Percentiles rank a stretch among this genome's conserved stretches.
Evolutionary conservation across 2,113 vertebrate species (phyloP).

Genomic region (Saguinus imperator): DNA sequence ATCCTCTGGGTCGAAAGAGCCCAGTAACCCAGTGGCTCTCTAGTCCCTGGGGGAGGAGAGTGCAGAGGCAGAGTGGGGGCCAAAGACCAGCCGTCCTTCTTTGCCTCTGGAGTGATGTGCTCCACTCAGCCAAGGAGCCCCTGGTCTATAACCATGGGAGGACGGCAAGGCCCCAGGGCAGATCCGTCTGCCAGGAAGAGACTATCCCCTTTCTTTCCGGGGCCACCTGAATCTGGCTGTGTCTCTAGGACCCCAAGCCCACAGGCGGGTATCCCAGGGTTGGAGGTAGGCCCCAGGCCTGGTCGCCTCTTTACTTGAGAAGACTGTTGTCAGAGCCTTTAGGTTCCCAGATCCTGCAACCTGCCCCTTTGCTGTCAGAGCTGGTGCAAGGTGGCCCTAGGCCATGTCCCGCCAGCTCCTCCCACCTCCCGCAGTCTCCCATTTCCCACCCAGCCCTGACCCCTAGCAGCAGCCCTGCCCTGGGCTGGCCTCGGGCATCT

Average conservation of each 20-base stretch:
- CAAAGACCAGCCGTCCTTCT: neutral
- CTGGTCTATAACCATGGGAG: neutral
- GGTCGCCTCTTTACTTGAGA: neutral
- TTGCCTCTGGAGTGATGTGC: neutral
- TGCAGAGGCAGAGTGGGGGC: neutral
- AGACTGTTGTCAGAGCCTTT: neutral
- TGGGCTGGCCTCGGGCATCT: conserved; percentile 52
- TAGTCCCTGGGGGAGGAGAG: neutral
- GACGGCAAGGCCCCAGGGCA: neutral
- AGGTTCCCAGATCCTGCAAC: neutral
- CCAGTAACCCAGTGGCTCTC: neutral
- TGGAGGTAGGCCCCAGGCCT: neutral
- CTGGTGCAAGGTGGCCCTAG: neutral
- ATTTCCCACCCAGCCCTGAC: neutral
- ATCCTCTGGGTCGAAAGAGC: neutral
- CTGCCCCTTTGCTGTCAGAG: neutral
- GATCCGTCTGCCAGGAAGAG: neutral
- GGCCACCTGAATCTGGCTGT: neutral
- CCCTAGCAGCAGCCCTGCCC: conserved; percentile 56
- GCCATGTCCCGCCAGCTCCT: neutral
- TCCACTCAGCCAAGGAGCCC: neutral
- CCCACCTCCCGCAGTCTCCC: neutral
- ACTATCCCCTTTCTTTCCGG: neutral
- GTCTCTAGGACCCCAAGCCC: neutral
- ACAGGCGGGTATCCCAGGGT: neutral